Evolutionary conservation across 2,888 invertebrate genomes (phyloP).

Genomic region (Sphinx pinastri): DNA sequence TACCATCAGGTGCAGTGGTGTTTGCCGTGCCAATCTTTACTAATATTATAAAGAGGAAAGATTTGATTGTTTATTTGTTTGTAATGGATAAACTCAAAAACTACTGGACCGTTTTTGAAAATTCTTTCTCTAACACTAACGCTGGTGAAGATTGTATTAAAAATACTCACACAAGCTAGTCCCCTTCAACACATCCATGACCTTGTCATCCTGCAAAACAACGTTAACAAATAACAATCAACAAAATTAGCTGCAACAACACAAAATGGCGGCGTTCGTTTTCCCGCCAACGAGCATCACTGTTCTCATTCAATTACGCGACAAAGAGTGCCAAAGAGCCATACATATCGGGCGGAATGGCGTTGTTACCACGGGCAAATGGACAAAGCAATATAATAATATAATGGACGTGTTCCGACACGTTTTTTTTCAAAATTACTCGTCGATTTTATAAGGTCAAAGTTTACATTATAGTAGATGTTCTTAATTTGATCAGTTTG

Average conservation of each 20-base stretch:
- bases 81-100: too few relatives aligned
- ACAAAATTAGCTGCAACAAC: constrained; percentile 9
- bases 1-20: too few relatives aligned
- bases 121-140: too few relatives aligned
- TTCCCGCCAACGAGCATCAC: background rate
- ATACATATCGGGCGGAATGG: constrained; percentile 21
- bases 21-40: too few relatives aligned
- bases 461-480: background rate
- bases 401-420: constrained; percentile 7
- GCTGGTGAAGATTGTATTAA: background rate
- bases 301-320: constrained; percentile 20
- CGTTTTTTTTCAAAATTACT: background rate
- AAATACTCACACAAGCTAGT: constrained; percentile 67
- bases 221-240: constrained; percentile 3
- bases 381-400: constrained; percentile 10
- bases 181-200: constrained; percentile 72
- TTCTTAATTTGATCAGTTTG: too few relatives aligned
- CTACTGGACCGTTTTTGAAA: too few relatives aligned
- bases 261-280: constrained; percentile 9
- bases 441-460: constrained; percentile 12
- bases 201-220: constrained; percentile 68
- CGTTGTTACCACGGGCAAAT: constrained; percentile 17
- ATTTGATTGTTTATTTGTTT: too few relatives aligned
- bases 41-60: too few relatives aligned
- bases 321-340: constrained; percentile 13